These are phyloP conservation scores for Dendroctonus valens DNA, from an alignment of 1,140 invertebrate species.

Conservation along the genomic window DNA sequence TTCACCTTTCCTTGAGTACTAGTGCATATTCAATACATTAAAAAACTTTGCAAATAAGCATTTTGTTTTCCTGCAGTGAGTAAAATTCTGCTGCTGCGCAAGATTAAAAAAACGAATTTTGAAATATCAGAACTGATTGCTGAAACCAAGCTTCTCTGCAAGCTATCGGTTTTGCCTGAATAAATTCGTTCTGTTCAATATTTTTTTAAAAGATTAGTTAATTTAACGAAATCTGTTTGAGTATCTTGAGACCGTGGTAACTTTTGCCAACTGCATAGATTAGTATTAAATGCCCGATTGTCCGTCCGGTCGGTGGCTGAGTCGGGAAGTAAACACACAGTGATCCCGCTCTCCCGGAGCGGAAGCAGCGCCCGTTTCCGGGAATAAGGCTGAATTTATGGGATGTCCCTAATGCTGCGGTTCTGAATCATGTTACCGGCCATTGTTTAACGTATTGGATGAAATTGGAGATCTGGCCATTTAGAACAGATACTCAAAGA, in stretches of 20 bases:
- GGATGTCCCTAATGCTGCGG: constrained; percentile 30
- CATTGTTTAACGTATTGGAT: constrained; percentile 31
- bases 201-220: background rate
- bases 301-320: constrained; percentile 18
- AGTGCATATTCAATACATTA: no score
- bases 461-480: constrained; percentile 12
- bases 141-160: background rate
- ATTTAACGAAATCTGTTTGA: constrained; percentile 1
- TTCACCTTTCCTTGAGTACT: no score
- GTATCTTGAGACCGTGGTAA: background rate
- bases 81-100: background rate
- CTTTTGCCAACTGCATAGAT: constrained; percentile 9
- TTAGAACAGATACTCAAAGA: constrained; percentile 6
- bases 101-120: background rate
- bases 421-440: constrained; percentile 29
- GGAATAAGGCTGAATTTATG: constrained; percentile 27
- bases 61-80: background rate
- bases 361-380: constrained; percentile 30
- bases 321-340: constrained; percentile 26
- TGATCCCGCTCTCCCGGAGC: constrained; percentile 26
- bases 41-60: no score
- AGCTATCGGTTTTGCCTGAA: background rate
- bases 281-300: constrained; percentile 24
- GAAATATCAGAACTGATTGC: background rate
- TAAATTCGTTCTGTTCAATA: no score